Base-by-base conservation (phyloP, 2,797 vertebrate genomes). In the Pangasius larnaudii region DNA sequence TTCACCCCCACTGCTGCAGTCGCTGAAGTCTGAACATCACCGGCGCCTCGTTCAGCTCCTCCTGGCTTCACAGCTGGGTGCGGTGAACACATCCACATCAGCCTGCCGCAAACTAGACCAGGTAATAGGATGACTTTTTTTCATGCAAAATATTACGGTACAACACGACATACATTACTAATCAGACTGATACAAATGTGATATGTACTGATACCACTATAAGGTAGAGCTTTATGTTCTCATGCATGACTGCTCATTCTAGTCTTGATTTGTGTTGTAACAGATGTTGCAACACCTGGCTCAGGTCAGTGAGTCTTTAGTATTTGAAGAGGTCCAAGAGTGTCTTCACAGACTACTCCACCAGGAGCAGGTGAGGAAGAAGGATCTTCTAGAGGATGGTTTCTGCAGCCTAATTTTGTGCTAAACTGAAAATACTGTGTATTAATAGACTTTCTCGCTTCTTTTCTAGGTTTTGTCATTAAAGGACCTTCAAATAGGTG, bases 51-150 rank as follows among this genome's bases (percentile, higher is more conserved):
- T 96, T 84, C 93, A 92, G 72, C 95, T 97, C 3, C 82, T 98
- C 46, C 84, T 98, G 86, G 92, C 94, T 88, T 93, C 97, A 90
- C 97, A 97, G 91, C 88, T 96, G 89, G 95, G 96, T 88, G 94
- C 94, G 59, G 93, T 92, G 16, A 72, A 87, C 93, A 96, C 95
- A 92, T 97, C 97, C 90, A 94, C 94, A 91, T 95, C 94, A 56
- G 94, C 95, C 75, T 97, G 96, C 91, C 95, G 96, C 39, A 98
- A 97, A 89, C 94, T 98, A 87, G 97, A 98, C 91, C 96, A 97
- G 97, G 98, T 98, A 33, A n/a, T 0, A 10, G 46, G 8, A 53
- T 27, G 33, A 42, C 33, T 33, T 2, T 36, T 36, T 5, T 7
- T 83, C 30, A 30, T 0, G 0, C 1, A 71, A 33, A 42, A 42